These are phyloP conservation scores for Oreortyx pictus DNA, from an alignment of 2,797 vertebrate genomes.

Conservation along the genomic window DNA sequence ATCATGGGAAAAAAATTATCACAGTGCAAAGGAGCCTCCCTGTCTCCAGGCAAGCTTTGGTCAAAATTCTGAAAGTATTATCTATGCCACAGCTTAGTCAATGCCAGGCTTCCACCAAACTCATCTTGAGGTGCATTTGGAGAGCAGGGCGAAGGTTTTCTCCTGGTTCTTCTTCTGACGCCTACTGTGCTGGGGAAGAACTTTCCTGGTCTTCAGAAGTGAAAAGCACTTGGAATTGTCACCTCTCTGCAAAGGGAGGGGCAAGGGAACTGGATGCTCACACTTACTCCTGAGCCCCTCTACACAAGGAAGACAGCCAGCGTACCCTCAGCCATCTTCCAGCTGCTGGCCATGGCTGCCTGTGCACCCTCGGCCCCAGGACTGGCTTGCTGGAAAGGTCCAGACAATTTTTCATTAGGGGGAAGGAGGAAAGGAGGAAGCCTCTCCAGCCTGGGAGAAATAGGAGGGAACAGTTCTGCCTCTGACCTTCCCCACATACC, in stretches of 20 bases:
- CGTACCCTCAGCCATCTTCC: background rate
- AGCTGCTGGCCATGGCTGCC: background rate
- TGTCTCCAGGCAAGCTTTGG: background rate
- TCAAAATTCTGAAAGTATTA: background rate
- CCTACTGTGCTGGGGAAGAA: background rate
- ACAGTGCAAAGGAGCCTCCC: background rate
- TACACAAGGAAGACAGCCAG: too few species aligned
- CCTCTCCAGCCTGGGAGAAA: background rate
- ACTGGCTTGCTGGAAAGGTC: background rate
- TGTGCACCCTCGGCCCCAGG: background rate
- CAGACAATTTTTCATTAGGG: background rate
- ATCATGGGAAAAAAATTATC: background rate
- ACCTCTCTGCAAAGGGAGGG: background rate
- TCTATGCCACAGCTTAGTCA: background rate
- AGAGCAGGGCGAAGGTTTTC: background rate
- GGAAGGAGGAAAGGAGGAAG: background rate
- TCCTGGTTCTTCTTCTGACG: background rate
- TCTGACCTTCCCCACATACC: background rate
- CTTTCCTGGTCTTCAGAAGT: background rate
- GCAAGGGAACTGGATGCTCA: background rate
- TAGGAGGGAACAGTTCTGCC: background rate
- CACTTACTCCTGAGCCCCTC: background rate
- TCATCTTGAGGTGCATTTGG: background rate
- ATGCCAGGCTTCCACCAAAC: too few species aligned
- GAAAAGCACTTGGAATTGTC: background rate